These are phyloP conservation scores for Malacoraja senta DNA, from an alignment of 2,797 vertebrate species.

Conservation along the genomic window DNA sequence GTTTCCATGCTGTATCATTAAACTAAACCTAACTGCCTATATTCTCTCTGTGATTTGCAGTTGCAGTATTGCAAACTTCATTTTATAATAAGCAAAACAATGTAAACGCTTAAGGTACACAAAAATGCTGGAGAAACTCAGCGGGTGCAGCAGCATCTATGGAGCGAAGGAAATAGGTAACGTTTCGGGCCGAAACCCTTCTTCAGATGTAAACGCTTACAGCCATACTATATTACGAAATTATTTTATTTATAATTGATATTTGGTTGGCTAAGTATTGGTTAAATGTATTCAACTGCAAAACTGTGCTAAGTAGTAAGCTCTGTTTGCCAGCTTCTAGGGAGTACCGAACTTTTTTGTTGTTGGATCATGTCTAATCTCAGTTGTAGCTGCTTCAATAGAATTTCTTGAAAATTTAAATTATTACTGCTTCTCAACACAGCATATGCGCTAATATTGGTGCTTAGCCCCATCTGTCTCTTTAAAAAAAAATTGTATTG, in stretches of 20 bases:
- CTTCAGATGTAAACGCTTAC: not conserved
- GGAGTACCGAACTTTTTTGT: not conserved
- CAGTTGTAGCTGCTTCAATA: not conserved
- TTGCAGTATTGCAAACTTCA: not conserved
- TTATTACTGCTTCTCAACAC: not conserved
- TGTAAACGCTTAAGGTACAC: not conserved
- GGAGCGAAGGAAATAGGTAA: too few species aligned
- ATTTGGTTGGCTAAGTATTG: not conserved
- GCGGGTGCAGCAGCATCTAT: too few species aligned
- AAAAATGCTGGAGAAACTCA: too few species aligned
- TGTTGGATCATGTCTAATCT: constrained; percentile 9
- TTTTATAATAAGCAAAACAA: not conserved
- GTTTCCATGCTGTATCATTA: too few species aligned
- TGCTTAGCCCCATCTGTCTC: not conserved
- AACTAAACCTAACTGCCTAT: too few species aligned
- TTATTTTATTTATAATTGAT: not conserved
- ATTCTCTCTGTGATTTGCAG: too few species aligned
- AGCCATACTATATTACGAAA: not conserved
- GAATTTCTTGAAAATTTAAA: not conserved
- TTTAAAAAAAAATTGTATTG: not conserved
- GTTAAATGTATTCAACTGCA: not conserved
- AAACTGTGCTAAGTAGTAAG: not conserved
- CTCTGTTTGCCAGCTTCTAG: not conserved
- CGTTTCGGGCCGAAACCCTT: too few species aligned
- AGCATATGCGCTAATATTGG: not conserved